Evolutionary conservation across 2,113 vertebrate genomes (phyloP).

Genomic region (Chloropsis cyanopogon): DNA sequence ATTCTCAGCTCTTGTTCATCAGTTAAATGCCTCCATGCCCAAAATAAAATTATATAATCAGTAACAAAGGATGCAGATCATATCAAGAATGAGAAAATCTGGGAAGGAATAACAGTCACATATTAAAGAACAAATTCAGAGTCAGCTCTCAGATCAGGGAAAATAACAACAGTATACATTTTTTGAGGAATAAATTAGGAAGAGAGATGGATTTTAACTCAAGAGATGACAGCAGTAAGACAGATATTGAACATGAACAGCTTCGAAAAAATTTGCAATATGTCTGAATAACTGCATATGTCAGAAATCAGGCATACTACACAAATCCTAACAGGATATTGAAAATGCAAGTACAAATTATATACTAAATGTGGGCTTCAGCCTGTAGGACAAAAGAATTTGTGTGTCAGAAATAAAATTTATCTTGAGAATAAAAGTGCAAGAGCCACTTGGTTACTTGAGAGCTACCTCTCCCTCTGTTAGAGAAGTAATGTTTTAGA

Average conservation of each 20-base stretch:
- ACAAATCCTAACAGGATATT: slow-evolving; percentile 9
- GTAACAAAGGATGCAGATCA: background rate
- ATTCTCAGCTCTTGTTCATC: background rate
- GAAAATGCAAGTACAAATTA: slow-evolving; percentile 8
- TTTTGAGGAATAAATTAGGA: background rate
- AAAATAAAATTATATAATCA: background rate
- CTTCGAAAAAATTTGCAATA: background rate
- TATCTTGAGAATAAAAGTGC: background rate
- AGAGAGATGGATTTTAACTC: background rate
- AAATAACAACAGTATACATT: background rate
- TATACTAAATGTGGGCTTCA: background rate
- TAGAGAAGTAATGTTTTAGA: background rate
- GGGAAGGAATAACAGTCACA: background rate
- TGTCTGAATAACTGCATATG: background rate
- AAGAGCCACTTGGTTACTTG: background rate
- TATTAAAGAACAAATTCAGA: background rate
- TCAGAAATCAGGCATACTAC: background rate
- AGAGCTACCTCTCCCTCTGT: background rate
- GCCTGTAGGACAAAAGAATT: background rate
- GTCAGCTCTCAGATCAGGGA: background rate
- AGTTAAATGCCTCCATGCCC: background rate
- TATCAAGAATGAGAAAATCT: background rate
- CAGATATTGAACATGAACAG: background rate
- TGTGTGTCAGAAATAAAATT: background rate
- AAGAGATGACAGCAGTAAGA: background rate